Evolutionary conservation across 2,113 vertebrate species (phyloP), one percentile per base, ranked within the genome.

Genomic region (Oreochromis spilurus): DNA sequence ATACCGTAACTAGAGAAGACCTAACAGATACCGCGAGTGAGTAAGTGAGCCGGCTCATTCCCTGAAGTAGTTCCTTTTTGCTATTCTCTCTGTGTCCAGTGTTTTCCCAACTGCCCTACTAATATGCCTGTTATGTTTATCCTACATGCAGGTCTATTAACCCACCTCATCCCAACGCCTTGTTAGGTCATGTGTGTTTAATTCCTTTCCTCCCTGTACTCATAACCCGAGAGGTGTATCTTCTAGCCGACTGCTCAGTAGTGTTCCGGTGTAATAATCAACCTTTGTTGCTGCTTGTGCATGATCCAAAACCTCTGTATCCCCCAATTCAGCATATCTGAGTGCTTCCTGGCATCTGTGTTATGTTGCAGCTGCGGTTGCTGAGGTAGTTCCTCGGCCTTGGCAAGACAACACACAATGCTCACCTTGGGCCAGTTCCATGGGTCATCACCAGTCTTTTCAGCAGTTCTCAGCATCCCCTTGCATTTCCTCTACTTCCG

Each of bases 1-100:
- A 91, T 84, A 83, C 29, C 5, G 52, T 81, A 86, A 91, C 89
- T 80, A 81, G 53, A 83, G 83, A 90, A 93, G 87, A 92, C 89
- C 88, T 91, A 88, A 65, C 80, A 57, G 83, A 88, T 89, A 67
- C 79, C 79, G 36, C n/a, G 26, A 77, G 40, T 48, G 40, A 72
- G 10, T 77, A 34, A 34, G 45, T 77, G 72, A 31, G 26, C 26
- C 0, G 3, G 84, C 58, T 88, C 31, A 17, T 87, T 81, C 53
- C 31, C 38, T 19, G 36, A 40, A 65, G 13, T 9, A 38, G 40
- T 72, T 58, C 67, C 12, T 72, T 19, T 67, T 11, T 24, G 31
- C 58, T 21, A 48, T 77, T 60, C 21, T 84, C 26, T 10, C 16
- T 6, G 26, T 50, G 29, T 84, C 31, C 36, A 31, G 36, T 58